Conservation (phyloP, 53 echinoderm and acorn worm genomes). For the Paracentrotus lividus region DNA sequence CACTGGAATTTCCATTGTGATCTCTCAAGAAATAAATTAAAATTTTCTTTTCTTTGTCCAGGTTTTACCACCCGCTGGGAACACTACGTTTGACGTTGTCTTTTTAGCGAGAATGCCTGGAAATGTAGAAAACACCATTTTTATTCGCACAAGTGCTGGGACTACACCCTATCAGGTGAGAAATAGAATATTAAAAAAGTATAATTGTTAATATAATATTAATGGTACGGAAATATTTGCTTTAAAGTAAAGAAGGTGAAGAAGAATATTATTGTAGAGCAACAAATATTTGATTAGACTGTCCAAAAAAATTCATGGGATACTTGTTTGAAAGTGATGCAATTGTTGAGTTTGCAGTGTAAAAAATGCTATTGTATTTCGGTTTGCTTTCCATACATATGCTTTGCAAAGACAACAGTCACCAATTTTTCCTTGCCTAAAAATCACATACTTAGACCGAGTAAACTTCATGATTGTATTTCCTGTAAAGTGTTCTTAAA, state of each 20-base stretch:
- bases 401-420: too few species aligned
- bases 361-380: too few species aligned
- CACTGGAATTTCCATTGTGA: neutral
- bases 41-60: conserved; percentile 41
- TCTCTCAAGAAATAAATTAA: neutral
- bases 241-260: neutral
- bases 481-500: too few species aligned
- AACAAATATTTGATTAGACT: too few species aligned
- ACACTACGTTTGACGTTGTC: conserved; percentile 99
- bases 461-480: too few species aligned
- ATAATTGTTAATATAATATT: neutral
- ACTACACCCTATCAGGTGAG: conserved; percentile 96
- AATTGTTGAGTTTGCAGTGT: too few species aligned
- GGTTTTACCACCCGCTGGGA: conserved; percentile 93
- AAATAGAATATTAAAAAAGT: neutral
- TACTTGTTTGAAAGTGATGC: too few species aligned
- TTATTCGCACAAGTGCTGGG: conserved; percentile 98
- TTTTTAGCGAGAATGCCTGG: conserved; percentile 98
- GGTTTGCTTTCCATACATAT: too few species aligned
- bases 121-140: conserved; percentile 99
- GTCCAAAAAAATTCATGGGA: too few species aligned
- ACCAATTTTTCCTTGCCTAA: too few species aligned
- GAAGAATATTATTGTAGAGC: neutral
- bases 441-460: too few species aligned
- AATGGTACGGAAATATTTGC: neutral